Evolutionary conservation across 1,140 invertebrate species (phyloP).

Genomic region (Papilio polyxenes): DNA sequence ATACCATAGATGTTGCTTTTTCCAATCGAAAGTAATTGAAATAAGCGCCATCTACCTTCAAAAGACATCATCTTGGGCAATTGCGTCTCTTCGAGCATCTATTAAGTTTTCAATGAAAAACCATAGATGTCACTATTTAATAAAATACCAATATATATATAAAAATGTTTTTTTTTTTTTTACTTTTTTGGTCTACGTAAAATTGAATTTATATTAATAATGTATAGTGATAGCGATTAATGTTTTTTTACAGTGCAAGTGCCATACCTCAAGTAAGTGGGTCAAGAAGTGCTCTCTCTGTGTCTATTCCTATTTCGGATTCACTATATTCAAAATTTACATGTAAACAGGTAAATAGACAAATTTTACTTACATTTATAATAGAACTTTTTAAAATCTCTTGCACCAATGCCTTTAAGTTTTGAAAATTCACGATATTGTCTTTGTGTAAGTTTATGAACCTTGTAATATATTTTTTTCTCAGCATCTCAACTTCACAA

Average conservation of each 20-base stretch:
- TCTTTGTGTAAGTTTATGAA: too few relatives aligned
- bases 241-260: conserved; percentile 59
- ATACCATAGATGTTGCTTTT: neutral
- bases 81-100: neutral
- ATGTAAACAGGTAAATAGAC: conserved; percentile 79
- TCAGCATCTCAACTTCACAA: conserved; percentile 85
- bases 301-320: conserved; percentile 90
- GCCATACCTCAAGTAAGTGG: conserved; percentile 87
- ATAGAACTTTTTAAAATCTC: too few relatives aligned
- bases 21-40: too few relatives aligned
- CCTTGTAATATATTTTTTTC: conserved; percentile 17
- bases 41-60: neutral
- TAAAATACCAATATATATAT: too few relatives aligned
- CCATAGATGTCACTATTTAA: neutral
- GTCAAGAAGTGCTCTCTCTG: conserved; percentile 86
- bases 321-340: conserved; percentile 86
- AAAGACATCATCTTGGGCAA: neutral
- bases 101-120: neutral
- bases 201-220: neutral
- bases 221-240: neutral
- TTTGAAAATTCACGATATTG: too few relatives aligned
- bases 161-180: too few relatives aligned
- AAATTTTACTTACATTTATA: conserved; percentile 30
- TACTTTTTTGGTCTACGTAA: too few relatives aligned
- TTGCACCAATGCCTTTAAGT: neutral